phyloP scores from a whole-genome alignment of 2,113 vertebrate genomes.

The Glaucomys volans region DNA sequence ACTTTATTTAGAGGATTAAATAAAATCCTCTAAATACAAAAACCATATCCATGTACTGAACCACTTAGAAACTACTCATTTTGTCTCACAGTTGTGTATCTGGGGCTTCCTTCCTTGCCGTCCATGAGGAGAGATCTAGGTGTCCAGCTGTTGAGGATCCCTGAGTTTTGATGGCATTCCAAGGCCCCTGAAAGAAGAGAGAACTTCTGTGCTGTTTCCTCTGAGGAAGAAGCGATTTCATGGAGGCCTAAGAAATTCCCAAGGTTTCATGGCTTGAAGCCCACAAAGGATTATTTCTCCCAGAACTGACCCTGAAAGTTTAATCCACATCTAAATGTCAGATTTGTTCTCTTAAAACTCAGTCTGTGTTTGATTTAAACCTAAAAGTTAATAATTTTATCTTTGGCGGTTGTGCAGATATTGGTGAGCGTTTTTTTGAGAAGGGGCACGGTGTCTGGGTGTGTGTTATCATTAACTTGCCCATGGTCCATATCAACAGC shows the following conservation, averaged over 20 bases:
- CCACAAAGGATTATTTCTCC: slow-evolving; percentile 45
- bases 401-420: slow-evolving; percentile 56
- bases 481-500: slow-evolving; percentile 66
- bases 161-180: slow-evolving; percentile 23
- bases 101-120: slow-evolving; percentile 21
- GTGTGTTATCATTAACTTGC: slow-evolving; percentile 71
- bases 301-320: slow-evolving; percentile 59
- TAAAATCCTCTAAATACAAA: not conserved
- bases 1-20: not conserved
- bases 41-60: not conserved
- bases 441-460: not conserved
- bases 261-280: slow-evolving; percentile 50
- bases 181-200: not conserved
- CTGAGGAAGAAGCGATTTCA: slow-evolving; percentile 57
- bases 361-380: slow-evolving; percentile 65
- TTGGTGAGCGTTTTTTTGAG: slow-evolving; percentile 75
- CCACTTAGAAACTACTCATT: not conserved
- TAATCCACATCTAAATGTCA: slow-evolving; percentile 75
- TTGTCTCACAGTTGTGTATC: not conserved
- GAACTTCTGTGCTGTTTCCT: not conserved
- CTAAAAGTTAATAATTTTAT: slow-evolving; percentile 74
- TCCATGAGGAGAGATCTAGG: not conserved
- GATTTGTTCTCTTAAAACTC: slow-evolving; percentile 61
- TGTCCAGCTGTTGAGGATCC: slow-evolving; percentile 14
- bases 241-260: not conserved